phyloP scores from a whole-genome alignment of 2,888 invertebrate genomes.

The Melinaea marsaeus region DNA sequence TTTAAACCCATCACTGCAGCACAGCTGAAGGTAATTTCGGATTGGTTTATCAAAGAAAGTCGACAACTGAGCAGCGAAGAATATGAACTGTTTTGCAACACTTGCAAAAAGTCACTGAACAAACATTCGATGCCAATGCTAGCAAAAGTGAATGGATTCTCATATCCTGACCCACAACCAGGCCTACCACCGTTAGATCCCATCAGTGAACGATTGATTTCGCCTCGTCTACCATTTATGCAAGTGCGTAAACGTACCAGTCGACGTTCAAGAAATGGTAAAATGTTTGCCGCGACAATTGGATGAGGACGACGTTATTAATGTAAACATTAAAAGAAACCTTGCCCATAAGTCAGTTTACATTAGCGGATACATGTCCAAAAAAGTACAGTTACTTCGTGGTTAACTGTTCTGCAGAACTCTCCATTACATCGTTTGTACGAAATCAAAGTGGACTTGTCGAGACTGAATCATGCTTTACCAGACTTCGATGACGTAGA shows the following conservation, averaged over 20 bases:
- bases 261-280: constrained; percentile 44
- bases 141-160: constrained; percentile 44
- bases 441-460: constrained; percentile 41
- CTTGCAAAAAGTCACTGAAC: constrained; percentile 38
- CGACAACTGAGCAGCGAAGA: constrained; percentile 31
- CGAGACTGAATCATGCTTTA: constrained; percentile 34
- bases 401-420: constrained; percentile 38
- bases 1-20: constrained; percentile 44
- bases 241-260: constrained; percentile 53
- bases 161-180: constrained; percentile 43
- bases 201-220: constrained; percentile 45
- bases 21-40: constrained; percentile 42
- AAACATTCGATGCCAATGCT: constrained; percentile 37
- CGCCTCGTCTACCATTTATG: constrained; percentile 47
- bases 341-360: constrained; percentile 43
- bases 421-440: constrained; percentile 40
- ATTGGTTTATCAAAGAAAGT: constrained; percentile 35
- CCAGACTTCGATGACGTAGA: constrained; percentile 29
- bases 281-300: constrained; percentile 43
- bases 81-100: constrained; percentile 38
- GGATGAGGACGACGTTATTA: constrained; percentile 44
- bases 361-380: constrained; percentile 38
- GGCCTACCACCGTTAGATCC: constrained; percentile 43
- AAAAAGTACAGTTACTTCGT: constrained; percentile 40
- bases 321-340: constrained; percentile 44